Evolutionary conservation across 1,140 invertebrate genomes (phyloP), one percentile per base, ranked within the genome.

Genomic region (Pseudomyrmex flavicornis): DNA sequence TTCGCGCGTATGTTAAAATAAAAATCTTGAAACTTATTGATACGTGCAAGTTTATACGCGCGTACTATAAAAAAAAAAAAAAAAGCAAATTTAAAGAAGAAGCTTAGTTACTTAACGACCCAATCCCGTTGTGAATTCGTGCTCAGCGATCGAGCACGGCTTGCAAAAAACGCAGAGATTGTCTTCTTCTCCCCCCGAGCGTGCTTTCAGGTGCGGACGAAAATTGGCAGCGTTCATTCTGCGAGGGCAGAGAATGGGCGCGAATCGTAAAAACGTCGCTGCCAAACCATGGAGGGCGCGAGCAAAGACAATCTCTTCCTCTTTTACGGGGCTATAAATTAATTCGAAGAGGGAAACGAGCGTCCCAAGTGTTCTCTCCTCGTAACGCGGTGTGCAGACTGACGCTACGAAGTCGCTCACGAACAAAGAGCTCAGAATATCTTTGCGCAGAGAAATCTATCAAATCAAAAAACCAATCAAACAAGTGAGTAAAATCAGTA

Each of bases 281-380:
- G 85, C 84, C 91, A 91, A 93, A 92, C 91, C 90, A 84, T 89
- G 80, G 84, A 89, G 76, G 82, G 82, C 84, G 87, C 80, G 74
- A 76, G 72, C 85, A 83, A 85, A 88, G 87, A 91, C 91, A 91
- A 92, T 91, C 89, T 91, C 85, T 76, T 87, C 76, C 89, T 91
- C 87, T 91, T 91, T 92, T 92, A 92, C 87, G 89, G 89, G 83
- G 88, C 87, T 76, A 90, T 92, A 93, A 92, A 93, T 93, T 92
- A 91, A 91, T 91, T 87, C 86, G 79, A 56, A 58, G 90, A 88
- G 89, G 83, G 50, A 76, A 77, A 70, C 69, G 77, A 77, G 69
- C 68, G 48, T 26, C 83, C 82, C 73, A 80, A 85, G 86, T 87
- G 85, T 89, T 86, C 85, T 83, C 88, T 79, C 61, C 87, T 88